Percentiles rank a stretch among this genome's conserved stretches.
phyloP scores from a whole-genome alignment of 2,797 vertebrate species.

The Oryzias dopingdopingensis region DNA sequence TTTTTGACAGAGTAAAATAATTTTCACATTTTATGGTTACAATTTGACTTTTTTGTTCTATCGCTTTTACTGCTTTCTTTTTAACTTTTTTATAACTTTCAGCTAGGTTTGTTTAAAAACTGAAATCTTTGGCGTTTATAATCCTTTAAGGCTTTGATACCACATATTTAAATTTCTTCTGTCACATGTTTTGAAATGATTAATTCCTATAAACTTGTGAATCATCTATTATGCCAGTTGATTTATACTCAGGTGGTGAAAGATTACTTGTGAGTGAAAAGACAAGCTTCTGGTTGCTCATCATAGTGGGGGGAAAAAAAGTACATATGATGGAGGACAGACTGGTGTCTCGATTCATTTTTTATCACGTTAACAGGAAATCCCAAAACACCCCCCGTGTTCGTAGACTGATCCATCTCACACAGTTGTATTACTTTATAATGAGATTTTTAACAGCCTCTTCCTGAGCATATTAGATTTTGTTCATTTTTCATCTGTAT shows the following conservation, averaged over 20 bases:
- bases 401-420: neutral
- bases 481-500: neutral
- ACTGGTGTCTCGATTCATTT: slow-evolving; percentile 22
- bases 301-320: slow-evolving; percentile 20
- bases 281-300: slow-evolving; percentile 48
- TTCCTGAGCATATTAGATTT: neutral
- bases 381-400: neutral
- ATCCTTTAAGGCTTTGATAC: too few relatives aligned
- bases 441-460: slow-evolving; percentile 10
- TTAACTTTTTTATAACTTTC: too few relatives aligned
- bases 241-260: slow-evolving; percentile 34
- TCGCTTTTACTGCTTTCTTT: too few relatives aligned
- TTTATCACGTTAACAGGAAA: slow-evolving; percentile 22
- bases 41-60: too few relatives aligned
- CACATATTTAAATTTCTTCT: slow-evolving; percentile 12
- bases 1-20: too few relatives aligned
- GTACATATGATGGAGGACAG: slow-evolving; percentile 4
- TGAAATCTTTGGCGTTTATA: too few relatives aligned
- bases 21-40: too few relatives aligned
- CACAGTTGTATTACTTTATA: neutral
- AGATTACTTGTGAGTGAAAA: slow-evolving; percentile 36
- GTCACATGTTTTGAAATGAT: slow-evolving; percentile 9
- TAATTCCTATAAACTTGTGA: too few relatives aligned
- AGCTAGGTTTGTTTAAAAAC: too few relatives aligned
- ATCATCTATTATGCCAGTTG: slow-evolving; percentile 1